Percentiles rank a stretch among this genome's conserved stretches.
Evolutionary conservation across 2,888 invertebrate species (phyloP).

Genomic region (Diogma glabrata): DNA sequence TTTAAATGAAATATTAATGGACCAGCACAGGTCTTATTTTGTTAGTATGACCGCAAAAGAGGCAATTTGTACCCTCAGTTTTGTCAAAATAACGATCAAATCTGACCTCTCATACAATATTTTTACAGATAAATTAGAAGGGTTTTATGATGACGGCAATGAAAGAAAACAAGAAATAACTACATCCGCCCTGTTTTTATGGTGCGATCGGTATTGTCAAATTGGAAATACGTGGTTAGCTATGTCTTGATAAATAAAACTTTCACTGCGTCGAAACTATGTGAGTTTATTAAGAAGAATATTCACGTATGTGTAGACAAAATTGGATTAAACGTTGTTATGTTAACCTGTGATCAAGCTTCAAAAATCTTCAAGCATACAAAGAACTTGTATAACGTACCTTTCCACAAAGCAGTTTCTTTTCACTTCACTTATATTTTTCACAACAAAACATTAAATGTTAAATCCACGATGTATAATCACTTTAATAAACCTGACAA

Average conservation of each 20-base stretch:
- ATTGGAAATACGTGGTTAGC: neutral
- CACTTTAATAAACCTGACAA: too few relatives aligned
- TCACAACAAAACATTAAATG: too few relatives aligned
- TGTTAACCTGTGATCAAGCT: neutral
- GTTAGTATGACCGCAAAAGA: too few relatives aligned
- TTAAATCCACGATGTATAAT: too few relatives aligned
- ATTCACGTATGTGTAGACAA: neutral
- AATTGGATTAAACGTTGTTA: neutral
- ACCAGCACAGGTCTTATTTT: too few relatives aligned
- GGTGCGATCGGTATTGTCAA: too few relatives aligned
- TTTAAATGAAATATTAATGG: too few relatives aligned
- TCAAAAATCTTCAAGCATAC: too few relatives aligned
- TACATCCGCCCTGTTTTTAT: neutral
- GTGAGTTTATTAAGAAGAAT: neutral
- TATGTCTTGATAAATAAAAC: neutral
- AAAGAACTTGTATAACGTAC: too few relatives aligned
- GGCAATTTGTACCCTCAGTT: neutral
- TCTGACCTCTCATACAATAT: neutral
- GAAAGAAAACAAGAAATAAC: neutral
- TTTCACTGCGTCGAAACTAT: neutral
- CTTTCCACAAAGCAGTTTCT: too few relatives aligned
- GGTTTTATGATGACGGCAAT: neutral
- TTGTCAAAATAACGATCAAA: neutral
- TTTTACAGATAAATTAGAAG: neutral
- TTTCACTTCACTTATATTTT: too few relatives aligned